These are phyloP conservation scores for Anastrepha obliqua DNA, from an alignment of 1,140 invertebrate genomes.

Conservation along the genomic window DNA sequence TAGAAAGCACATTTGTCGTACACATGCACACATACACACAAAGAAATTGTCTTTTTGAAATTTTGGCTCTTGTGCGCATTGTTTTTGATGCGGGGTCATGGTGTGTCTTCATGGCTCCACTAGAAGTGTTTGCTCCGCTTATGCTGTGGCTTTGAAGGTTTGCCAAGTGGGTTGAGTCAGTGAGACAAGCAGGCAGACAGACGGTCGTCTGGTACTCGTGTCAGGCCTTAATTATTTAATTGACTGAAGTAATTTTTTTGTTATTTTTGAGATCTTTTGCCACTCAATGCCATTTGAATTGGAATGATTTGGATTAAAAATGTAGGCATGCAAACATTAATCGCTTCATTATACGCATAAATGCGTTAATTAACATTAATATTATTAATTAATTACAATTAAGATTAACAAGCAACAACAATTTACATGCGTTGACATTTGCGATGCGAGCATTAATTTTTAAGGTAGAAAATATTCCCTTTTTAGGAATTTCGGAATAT, in stretches of 20 bases:
- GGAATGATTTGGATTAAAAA: not conserved
- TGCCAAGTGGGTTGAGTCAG: constrained; percentile 5
- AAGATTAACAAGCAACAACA: not conserved
- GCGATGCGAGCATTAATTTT: not conserved
- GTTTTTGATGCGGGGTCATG: constrained; percentile 19
- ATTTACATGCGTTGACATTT: not conserved
- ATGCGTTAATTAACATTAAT: constrained; percentile 9
- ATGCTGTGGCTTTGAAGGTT: not conserved
- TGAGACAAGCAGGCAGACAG: not conserved
- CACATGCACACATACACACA: not conserved
- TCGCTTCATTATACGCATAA: constrained; percentile 19
- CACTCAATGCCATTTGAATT: not conserved
- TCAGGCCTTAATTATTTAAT: constrained; percentile 47
- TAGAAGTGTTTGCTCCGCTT: not conserved
- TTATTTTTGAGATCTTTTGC: not conserved
- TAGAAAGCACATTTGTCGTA: not conserved
- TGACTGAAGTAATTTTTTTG: constrained; percentile 29
- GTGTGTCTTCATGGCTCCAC: not conserved
- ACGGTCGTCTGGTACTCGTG: constrained; percentile 8
- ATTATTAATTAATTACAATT: not conserved
- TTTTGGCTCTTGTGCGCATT: not conserved
- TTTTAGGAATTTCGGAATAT: too few species aligned
- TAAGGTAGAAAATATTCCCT: too few species aligned
- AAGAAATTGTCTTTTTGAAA: constrained; percentile 20
- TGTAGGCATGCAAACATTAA: not conserved